Base-by-base conservation (phyloP, 1,140 invertebrate genomes). In the Cydia strobilella region DNA sequence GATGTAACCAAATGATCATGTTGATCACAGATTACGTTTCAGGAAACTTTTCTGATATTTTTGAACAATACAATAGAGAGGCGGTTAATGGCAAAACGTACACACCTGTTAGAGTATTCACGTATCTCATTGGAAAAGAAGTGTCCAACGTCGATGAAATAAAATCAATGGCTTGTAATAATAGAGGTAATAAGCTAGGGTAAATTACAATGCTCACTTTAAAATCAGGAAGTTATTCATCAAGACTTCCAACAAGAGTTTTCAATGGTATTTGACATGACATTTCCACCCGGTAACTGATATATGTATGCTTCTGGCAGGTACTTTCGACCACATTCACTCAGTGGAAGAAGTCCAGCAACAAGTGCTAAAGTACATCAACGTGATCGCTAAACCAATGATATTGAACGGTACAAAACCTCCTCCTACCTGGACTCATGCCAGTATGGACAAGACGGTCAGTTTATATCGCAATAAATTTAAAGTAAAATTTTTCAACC, bases 1-100 rank as follows among this genome's bases (percentile, higher is more conserved):
- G 95, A 12, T 99, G 99, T 85, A 99, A 99, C 93, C 98, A 99
- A 93, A 96, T 98, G 9, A 99, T 99, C 62, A 99, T 99, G 98
- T 91, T 99, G n/a, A 96, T 99, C 63, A 99, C 99, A 0, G 99
- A 99, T 93, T 98, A 98, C 39, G 96, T 99, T n/a, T 96, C 98
- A 1, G 96, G 96, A 71, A 98, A 98, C 86, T 95, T 97, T 69
- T 97, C 98, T 35, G 96, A 96, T 79, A 95, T 99, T 10, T 99
- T 99, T 84, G 94, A 97, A 79, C 92, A 95, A 66, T 97, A 98
- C 90, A 99, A 99, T 88, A 95, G 95, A 91, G 89, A 94, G 15
- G 94, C 95, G 23, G 95, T 96, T 75, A 94, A 93, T 0, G 81
- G 78, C 4, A 86, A 89, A 18, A 94, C 94, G 0, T 94, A 92